A percentile compares a stretch with the other conserved stretches of the same genome.
phyloP scores from a whole-genome alignment of 2,888 invertebrate genomes.

The Caenorhabditis sp. region DNA sequence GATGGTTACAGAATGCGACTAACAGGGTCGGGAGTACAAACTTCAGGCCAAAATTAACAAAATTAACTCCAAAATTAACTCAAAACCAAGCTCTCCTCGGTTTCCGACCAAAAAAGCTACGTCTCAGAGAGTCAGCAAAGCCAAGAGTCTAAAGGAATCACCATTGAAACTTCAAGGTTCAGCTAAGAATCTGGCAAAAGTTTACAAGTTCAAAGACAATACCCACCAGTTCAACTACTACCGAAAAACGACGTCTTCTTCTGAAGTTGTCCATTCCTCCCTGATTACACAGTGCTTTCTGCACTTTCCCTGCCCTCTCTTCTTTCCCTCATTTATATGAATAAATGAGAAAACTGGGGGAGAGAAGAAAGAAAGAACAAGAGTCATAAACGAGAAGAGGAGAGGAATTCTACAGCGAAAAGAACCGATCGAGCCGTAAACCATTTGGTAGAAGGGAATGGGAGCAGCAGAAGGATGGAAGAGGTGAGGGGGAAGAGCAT shows the following conservation, averaged over 20 bases:
- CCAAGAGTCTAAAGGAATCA: background rate
- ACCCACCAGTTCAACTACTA: too few relatives aligned
- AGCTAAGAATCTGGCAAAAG: too few relatives aligned
- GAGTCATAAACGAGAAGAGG: slow-evolving; percentile 50
- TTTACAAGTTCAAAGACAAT: background rate
- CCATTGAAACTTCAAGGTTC: background rate
- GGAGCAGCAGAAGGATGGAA: slow-evolving; percentile 4
- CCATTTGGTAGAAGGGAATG: slow-evolving; percentile 37
- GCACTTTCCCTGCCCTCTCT: background rate
- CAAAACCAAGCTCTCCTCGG: too few relatives aligned
- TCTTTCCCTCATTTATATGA: slow-evolving; percentile 3
- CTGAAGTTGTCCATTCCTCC: slow-evolving; percentile 37
- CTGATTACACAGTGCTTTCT: slow-evolving; percentile 56
- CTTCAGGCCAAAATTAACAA: too few relatives aligned
- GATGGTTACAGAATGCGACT: too few relatives aligned
- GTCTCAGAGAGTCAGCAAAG: too few relatives aligned
- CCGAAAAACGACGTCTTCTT: background rate
- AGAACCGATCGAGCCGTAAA: slow-evolving; percentile 38
- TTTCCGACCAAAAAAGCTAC: too few relatives aligned
- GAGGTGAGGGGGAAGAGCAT: slow-evolving; percentile 3
- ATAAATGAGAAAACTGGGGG: slow-evolving; percentile 23
- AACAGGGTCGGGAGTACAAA: too few relatives aligned
- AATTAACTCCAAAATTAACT: too few relatives aligned
- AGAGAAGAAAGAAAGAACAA: slow-evolving; percentile 54
- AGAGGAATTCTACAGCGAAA: background rate